Base-by-base conservation (phyloP, 2,888 invertebrate genomes). In the Cephalotes varians region DNA sequence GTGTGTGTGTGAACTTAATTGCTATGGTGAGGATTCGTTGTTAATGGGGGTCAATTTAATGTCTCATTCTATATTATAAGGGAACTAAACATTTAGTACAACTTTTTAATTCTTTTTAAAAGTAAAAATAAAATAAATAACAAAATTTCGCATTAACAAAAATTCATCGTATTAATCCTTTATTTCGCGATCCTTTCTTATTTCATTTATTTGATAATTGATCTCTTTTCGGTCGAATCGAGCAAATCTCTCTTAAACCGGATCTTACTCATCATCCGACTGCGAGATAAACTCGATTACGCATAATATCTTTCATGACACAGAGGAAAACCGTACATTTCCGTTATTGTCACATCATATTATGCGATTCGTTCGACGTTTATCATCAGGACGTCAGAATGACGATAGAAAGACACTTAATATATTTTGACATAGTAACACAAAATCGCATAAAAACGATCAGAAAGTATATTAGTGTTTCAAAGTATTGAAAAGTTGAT, bases 231-330 rank as follows among this genome's bases (percentile, higher is more conserved):
- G 15, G 2, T 7, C 9, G 15, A 44, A 47, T 47, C 6, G 9
- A 40, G 21, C 56, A n/a, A n/a, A n/a, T n/a, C n/a, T n/a, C 15
- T 31, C 10, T 49, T 5, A n/a, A n/a, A 28, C 60, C 58, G 60
- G 77, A 69, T 82, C 51, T 82, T 80, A 71, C 44, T 49, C 77
- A 67, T 77, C n/a, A n/a, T n/a, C n/a, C 44, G 34, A 56, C 37
- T 49, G 34, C 4, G 34, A 60, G 21, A 73, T 60, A 73, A 73
- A 73, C 21, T 60, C 15, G 21, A 21, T 73, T 47, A 28, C 34
- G 18, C 12, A n/a, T 18, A 34, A 49, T 37, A 25, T 3, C 10
- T 37, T 37, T n/a, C n/a, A 34, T 40, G 4, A 37, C 4, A 37
- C 4, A 37, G 2, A 74, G 7, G 25, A 51, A 37, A 74, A 49